Percentiles rank a stretch among this genome's conserved stretches.
These are phyloP conservation scores for Oreochromis niloticus DNA, from an alignment of 2,113 vertebrate species.

Conservation along the genomic window DNA sequence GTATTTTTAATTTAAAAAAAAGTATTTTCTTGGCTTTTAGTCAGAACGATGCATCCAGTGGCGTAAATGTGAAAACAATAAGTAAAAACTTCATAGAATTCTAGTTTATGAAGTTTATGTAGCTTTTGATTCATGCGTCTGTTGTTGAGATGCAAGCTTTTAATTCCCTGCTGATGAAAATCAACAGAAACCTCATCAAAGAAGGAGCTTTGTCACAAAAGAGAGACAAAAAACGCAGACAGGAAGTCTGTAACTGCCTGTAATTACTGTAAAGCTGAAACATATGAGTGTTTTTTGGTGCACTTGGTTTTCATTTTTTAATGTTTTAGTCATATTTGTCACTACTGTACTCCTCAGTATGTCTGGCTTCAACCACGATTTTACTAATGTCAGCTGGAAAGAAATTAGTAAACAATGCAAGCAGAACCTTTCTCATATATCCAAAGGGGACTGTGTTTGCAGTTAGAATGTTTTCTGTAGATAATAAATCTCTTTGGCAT, in stretches of 20 bases:
- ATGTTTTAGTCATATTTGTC: not conserved
- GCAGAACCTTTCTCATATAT: not conserved
- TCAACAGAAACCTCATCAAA: not conserved
- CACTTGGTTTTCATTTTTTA: not conserved
- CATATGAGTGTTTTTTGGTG: not conserved
- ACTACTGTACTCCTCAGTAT: not conserved
- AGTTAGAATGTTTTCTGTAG: not conserved
- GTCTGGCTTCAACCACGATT: not conserved
- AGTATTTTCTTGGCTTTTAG: not conserved
- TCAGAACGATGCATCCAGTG: not conserved
- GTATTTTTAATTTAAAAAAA: not conserved
- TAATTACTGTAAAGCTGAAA: not conserved
- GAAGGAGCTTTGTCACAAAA: not conserved
- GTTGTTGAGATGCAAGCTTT: not conserved
- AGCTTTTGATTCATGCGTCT: not conserved
- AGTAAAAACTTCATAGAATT: not conserved
- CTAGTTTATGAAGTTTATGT: not conserved
- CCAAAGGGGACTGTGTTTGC: not conserved
- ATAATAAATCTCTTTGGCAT: not conserved
- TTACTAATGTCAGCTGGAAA: not conserved
- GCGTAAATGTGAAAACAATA: not conserved
- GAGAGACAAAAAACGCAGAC: not conserved
- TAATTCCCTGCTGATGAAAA: not conserved
- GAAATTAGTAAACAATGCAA: not conserved
- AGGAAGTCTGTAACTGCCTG: not conserved